These are phyloP conservation scores for Halesus radiatus DNA, from an alignment of 1,140 invertebrate genomes.

Conservation along the genomic window DNA sequence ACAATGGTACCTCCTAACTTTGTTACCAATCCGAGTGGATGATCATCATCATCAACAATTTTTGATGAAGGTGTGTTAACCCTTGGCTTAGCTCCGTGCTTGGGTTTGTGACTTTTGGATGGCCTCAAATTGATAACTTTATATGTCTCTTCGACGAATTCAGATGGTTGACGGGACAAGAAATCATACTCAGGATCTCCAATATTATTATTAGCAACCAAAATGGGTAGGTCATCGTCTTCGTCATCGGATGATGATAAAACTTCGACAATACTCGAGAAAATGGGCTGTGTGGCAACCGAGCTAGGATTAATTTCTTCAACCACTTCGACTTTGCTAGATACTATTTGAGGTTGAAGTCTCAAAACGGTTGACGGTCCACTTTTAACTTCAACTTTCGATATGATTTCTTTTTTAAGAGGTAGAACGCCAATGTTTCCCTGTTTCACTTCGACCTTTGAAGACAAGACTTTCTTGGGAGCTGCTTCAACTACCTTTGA, in stretches of 20 bases:
- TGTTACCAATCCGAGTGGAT: conserved; percentile 84
- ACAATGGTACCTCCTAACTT: conserved; percentile 86
- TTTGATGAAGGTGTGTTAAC: conserved; percentile 62
- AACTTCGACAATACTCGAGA: conserved; percentile 70
- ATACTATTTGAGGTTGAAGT: conserved; percentile 58
- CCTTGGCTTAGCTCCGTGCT: conserved; percentile 65
- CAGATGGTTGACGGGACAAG: conserved; percentile 84
- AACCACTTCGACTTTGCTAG: conserved; percentile 71
- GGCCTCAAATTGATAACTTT: conserved; percentile 71
- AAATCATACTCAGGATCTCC: conserved; percentile 87
- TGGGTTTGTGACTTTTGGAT: conserved; percentile 67
- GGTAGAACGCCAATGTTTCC: conserved; percentile 40
- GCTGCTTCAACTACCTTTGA: conserved; percentile 66
- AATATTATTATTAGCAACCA: conserved; percentile 78
- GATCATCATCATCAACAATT: conserved; percentile 68
- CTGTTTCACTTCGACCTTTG: conserved; percentile 58
- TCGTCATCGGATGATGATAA: conserved; percentile 63
- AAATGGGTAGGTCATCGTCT: conserved; percentile 63
- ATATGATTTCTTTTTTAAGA: conserved; percentile 51
- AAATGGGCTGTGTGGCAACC: conserved; percentile 61
- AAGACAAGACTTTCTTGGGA: conserved; percentile 54
- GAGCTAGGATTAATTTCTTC: conserved; percentile 60
- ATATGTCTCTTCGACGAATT: conserved; percentile 84
- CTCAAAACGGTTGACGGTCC: conserved; percentile 54
- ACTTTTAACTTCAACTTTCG: conserved; percentile 55